Percentiles rank a stretch among this genome's conserved stretches.
These are phyloP conservation scores for Helostoma temminkii DNA, from an alignment of 2,797 vertebrate species.

Conservation along the genomic window DNA sequence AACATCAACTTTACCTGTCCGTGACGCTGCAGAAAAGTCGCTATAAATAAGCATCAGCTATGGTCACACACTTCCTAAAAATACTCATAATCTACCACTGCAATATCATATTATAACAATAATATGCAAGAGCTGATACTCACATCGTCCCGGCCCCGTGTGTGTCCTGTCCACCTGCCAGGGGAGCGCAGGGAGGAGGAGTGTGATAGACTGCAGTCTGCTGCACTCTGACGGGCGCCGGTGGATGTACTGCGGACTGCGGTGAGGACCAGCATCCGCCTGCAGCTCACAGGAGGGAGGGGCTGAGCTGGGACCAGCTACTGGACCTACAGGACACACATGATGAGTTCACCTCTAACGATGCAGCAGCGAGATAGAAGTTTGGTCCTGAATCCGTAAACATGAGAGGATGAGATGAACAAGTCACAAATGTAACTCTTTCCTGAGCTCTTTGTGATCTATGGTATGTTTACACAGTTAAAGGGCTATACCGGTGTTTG, in stretches of 20 bases:
- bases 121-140: constrained; percentile 42
- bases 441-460: too few species aligned
- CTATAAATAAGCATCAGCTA: background rate
- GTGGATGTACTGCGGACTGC: constrained; percentile 64
- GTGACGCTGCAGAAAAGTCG: constrained; percentile 43
- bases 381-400: background rate
- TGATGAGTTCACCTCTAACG: constrained; percentile 19
- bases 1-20: constrained; percentile 27
- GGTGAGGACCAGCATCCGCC: constrained; percentile 37
- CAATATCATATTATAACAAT: background rate
- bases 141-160: constrained; percentile 59
- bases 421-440: too few species aligned
- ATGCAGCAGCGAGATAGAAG: background rate
- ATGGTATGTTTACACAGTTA: too few species aligned
- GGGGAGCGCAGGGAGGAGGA: constrained; percentile 46
- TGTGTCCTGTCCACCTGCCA: constrained; percentile 51
- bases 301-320: constrained; percentile 10
- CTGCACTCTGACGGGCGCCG: constrained; percentile 48
- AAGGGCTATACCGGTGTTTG: too few species aligned
- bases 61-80: background rate
- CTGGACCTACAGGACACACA: background rate
- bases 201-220: constrained; percentile 63
- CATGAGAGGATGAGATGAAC: background rate
- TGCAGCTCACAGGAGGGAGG: constrained; percentile 9
- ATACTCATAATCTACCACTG: background rate